A percentile compares a stretch with the other conserved stretches of the same genome.
Conservation (phyloP, 2,797 vertebrate genomes). For the Peromyscus aztecus region DNA sequence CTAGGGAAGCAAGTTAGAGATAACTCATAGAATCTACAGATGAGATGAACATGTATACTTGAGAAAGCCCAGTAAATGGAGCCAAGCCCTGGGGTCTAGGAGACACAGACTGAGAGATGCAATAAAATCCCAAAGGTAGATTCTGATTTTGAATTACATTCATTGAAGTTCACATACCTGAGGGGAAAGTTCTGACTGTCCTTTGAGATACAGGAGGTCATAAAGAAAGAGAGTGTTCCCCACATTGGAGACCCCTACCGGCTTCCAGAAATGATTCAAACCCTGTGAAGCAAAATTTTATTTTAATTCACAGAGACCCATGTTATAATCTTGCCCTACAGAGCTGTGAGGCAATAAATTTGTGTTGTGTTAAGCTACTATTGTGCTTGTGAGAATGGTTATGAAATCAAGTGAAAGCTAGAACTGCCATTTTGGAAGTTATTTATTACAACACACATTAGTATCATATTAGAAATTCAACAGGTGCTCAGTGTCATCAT, state of each 20-base stretch:
- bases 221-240: neutral
- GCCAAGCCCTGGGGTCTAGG: neutral
- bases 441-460: neutral
- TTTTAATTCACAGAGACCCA: neutral
- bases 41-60: neutral
- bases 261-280: neutral
- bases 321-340: constrained; percentile 15
- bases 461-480: neutral
- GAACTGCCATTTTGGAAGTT: neutral
- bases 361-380: neutral
- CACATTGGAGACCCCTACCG: neutral
- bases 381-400: neutral
- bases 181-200: neutral
- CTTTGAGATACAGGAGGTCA: neutral
- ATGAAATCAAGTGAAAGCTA: neutral
- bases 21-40: neutral
- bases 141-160: neutral
- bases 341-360: neutral
- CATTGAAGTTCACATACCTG: neutral
- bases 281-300: neutral
- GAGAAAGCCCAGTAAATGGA: neutral
- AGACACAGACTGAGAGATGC: neutral
- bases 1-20: neutral
- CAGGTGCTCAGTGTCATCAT: neutral
- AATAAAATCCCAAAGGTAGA: neutral